phyloP scores from a whole-genome alignment of 2,113 vertebrate genomes.

The Craseonycteris thonglongyai region DNA sequence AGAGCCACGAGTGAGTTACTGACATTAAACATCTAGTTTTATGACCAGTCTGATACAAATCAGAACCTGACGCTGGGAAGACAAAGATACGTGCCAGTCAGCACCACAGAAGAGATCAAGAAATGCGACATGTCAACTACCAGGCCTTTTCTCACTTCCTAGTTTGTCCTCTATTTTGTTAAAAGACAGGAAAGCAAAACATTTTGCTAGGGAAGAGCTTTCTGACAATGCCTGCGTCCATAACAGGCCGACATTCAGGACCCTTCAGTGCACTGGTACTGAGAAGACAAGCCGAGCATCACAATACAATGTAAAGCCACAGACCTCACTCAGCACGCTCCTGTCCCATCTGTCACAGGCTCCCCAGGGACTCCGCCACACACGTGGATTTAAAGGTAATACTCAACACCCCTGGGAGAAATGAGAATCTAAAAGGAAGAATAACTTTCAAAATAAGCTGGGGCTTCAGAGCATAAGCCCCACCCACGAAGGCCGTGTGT shows the following conservation, averaged over 20 bases:
- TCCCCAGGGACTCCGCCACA: neutral
- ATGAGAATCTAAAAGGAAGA: neutral
- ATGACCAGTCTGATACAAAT: no score
- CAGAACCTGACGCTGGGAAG: no score
- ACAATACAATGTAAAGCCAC: neutral
- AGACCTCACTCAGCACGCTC: no score
- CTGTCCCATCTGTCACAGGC: neutral
- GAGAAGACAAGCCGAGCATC: no score
- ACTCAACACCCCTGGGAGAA: neutral
- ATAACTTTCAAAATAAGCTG: rapidly evolving
- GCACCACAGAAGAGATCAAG: no score
- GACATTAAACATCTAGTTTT: no score
- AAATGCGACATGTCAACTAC: no score
- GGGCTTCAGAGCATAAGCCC: no score
- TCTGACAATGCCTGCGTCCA: neutral
- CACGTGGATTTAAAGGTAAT: neutral
- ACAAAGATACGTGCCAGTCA: no score
- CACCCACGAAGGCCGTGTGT: neutral
- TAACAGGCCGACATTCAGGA: neutral
- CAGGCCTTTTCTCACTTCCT: no score
- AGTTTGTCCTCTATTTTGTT: neutral
- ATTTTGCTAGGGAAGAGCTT: neutral
- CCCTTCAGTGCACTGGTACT: no score
- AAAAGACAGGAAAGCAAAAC: neutral
- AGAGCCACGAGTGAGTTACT: no score